Evolutionary conservation across 2,888 invertebrate species (phyloP), one percentile per base, ranked within the genome.

Genomic region (Synergus japonicus): DNA sequence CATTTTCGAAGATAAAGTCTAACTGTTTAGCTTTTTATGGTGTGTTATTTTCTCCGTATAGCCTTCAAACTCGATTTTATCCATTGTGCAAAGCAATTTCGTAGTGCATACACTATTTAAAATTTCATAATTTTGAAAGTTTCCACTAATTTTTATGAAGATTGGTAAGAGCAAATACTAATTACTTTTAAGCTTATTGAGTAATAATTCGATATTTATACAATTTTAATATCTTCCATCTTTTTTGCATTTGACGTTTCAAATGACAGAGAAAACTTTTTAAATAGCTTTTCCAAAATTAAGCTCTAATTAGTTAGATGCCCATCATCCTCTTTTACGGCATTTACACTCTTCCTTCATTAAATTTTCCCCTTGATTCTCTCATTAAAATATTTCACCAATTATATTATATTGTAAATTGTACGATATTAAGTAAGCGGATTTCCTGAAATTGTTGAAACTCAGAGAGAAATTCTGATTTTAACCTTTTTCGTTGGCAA

Each of bases 1-100:
- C 15, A 54, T 54, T 54, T 54, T n/a, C 15, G n/a, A 54, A 54
- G n/a, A n/a, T n/a, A 54, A 54, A 54, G n/a, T 54, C 37, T 37
- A 5, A 8, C n/a, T n/a, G 8, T 54, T n/a, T 1, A 49, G 15
- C 12, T 54, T n/a, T 54, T 54, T n/a, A 8, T 8, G 54, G 7
- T 8, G 49, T 49, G 5, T 54, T 54, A n/a, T 54, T 54, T 54
- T 54, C n/a, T n/a, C 54, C 54, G 15, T 8, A 7, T 5, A n/a
- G 54, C n/a, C 8, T 54, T 54, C 54, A n/a, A 54, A 54, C 3
- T 29, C 29, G 3, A 29, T 29, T 29, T 1, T 0, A 44, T 54
- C 54, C 54, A 54, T 54, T 54, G 54, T 54, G n/a, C n/a, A n/a
- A n/a, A 54, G 8, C n/a, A 54, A 54, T 54, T n/a, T 54, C 54